Evolutionary conservation across 2,888 invertebrate species (phyloP).

Genomic region (Hirtodrosophila cameraria): DNA sequence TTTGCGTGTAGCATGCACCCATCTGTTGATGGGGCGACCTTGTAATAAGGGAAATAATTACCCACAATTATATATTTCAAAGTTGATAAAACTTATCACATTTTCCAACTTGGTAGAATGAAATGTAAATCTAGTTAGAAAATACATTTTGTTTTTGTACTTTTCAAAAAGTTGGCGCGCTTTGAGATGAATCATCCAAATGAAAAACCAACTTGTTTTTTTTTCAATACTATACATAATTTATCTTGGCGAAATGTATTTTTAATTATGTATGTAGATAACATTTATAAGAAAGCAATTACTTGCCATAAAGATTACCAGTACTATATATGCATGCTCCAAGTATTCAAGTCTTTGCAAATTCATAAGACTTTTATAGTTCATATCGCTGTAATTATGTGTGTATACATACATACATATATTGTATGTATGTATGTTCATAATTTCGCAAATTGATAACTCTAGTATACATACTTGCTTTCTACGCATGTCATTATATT

Average conservation of each 20-base stretch:
- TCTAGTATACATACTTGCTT: neutral
- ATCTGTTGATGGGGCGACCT: conserved; percentile 41
- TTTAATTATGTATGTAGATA: too few species aligned
- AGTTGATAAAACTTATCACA: conserved; percentile 23
- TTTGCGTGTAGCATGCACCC: conserved; percentile 20
- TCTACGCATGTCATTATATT: neutral
- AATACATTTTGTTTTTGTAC: too few species aligned
- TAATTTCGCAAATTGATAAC: conserved; percentile 3
- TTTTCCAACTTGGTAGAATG: too few species aligned
- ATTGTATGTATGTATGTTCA: neutral
- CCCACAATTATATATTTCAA: neutral
- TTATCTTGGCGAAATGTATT: too few species aligned
- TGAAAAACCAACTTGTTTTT: too few species aligned
- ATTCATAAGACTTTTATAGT: neutral
- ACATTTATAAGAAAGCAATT: neutral
- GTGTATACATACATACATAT: too few species aligned
- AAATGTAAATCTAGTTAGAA: too few species aligned
- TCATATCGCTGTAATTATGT: too few species aligned
- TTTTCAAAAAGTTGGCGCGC: neutral
- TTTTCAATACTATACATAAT: too few species aligned
- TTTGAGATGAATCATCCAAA: conserved; percentile 37
- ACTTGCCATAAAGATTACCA: neutral
- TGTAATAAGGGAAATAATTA: conserved; percentile 14
- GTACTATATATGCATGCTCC: neutral
- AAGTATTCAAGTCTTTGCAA: neutral